Evolutionary conservation across 2,113 vertebrate genomes (phyloP), one percentile per base, ranked within the genome.

Genomic region (Elephas maximus): DNA sequence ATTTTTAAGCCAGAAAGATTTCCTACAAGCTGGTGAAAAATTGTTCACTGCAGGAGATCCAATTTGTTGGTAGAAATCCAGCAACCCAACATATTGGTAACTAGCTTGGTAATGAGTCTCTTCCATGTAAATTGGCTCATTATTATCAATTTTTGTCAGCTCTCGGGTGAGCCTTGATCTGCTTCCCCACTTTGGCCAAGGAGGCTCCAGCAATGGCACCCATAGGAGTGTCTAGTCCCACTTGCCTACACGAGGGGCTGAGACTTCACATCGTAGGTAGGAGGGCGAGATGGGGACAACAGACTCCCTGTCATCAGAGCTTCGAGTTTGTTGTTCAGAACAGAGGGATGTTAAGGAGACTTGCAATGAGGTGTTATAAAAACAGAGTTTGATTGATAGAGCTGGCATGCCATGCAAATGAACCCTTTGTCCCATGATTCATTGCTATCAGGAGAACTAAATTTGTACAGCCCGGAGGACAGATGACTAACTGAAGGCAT

Each of bases 371-470:
- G 57, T 94, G 84, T 90, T 98, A 73, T 96, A 97, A 98, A 98
- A 98, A 96, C 92, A 77, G 93, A 96, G 33, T 94, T 97, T 94
- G 97, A 98, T 96, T 97, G 95, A 97, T 96, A 97, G 97, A 97
- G 96, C 92, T 82, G 91, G 86, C 37, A 79, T n/a, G 5, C 69
- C 86, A 95, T 97, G 96, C 92, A 97, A 96, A 97, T 96, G 95
- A 89, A 80, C 87, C 76, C 83, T 96, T 88, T 90, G 97, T 94
- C 93, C 97, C 95, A 18, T 96, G 94, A 97, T 97, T 96, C 90
- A 96, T 65, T 88, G 94, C 96, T 95, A 76, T 94, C 93, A 92
- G 94, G 97, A 97, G 96, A 97, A 87, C 93, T 95, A 87, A 95
- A 98, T 96, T 95, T 96, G 95, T 91, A 37, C 87, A 97, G 91